Evolutionary conservation across 2,888 invertebrate species (phyloP).

Genomic region (Eristalis pertinax): DNA sequence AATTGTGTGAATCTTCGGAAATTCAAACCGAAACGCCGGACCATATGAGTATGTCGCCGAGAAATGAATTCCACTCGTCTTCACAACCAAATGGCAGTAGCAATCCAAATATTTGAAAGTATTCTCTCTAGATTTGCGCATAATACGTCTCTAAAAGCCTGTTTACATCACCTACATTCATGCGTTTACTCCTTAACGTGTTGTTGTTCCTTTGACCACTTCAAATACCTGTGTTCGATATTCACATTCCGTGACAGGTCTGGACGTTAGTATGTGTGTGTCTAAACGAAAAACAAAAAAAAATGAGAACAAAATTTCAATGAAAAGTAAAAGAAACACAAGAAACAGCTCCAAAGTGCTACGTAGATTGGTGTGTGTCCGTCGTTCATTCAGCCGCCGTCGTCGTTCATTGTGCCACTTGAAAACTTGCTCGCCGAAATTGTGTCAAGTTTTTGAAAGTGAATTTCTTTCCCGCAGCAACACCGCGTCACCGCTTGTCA

Average conservation of each 20-base stretch:
- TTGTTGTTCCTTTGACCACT: not conserved
- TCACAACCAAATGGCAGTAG: too few relatives aligned
- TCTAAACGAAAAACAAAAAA: not conserved
- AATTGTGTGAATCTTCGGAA: too few relatives aligned
- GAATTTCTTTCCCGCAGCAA: slow-evolving; percentile 66
- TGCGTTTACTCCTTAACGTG: not conserved
- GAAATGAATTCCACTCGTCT: too few relatives aligned
- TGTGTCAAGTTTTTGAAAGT: slow-evolving; percentile 72
- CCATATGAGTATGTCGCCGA: too few relatives aligned
- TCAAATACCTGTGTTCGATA: not conserved
- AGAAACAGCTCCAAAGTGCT: slow-evolving; percentile 12
- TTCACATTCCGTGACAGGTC: slow-evolving; percentile 1
- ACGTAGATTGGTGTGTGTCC: slow-evolving; percentile 1
- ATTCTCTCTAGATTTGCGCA: too few relatives aligned
- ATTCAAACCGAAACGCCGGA: too few relatives aligned
- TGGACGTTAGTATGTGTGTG: not conserved
- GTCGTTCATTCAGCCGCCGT: slow-evolving; percentile 14
- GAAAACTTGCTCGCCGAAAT: slow-evolving; percentile 57
- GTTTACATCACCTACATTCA: not conserved
- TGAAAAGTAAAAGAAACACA: slow-evolving; percentile 18
- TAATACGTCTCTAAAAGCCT: not conserved
- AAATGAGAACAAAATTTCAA: slow-evolving; percentile 24
- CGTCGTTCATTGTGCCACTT: slow-evolving; percentile 15
- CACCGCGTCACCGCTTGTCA: slow-evolving; percentile 29
- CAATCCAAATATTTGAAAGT: not conserved